Percentiles rank a stretch among this genome's conserved stretches.
phyloP scores from a whole-genome alignment of 2,888 invertebrate species.

The Glyphotaelius pellucidus region DNA sequence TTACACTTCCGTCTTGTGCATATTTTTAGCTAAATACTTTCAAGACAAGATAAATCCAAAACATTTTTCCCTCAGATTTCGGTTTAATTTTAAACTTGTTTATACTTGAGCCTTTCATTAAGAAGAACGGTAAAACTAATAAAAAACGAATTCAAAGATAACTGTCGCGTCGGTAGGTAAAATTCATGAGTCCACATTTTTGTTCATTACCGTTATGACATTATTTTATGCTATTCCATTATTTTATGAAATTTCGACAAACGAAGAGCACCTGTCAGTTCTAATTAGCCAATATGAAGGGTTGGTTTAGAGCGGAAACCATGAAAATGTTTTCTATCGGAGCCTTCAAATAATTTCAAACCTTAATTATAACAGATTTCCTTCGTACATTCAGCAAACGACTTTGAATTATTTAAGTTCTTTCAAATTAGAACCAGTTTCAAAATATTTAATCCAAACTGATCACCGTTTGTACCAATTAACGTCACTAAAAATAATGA shows the following conservation, averaged over 20 bases:
- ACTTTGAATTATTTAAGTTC: not conserved
- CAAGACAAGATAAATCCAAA: not conserved
- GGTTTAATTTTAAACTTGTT: not conserved
- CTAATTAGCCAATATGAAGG: not conserved
- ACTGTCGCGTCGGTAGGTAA: too few species aligned
- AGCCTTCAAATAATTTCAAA: not conserved
- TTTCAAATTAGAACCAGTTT: not conserved
- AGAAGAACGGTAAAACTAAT: not conserved
- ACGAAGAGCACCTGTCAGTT: not conserved
- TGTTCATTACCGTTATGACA: not conserved
- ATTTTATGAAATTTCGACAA: not conserved
- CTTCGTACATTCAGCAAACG: not conserved
- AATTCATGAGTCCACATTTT: too few species aligned
- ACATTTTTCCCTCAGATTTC: not conserved
- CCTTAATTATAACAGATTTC: not conserved
- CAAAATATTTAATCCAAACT: not conserved
- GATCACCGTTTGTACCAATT: conserved; percentile 13
- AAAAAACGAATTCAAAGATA: too few species aligned
- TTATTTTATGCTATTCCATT: not conserved
- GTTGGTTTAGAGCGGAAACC: not conserved
- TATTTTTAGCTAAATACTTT: conserved; percentile 41
- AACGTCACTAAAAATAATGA: conserved; percentile 1
- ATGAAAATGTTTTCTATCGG: not conserved
- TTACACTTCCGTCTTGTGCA: conserved; percentile 8
- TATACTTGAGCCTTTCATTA: not conserved